phyloP scores from a whole-genome alignment of 2,888 invertebrate genomes.

The Oscheius onirici region DNA sequence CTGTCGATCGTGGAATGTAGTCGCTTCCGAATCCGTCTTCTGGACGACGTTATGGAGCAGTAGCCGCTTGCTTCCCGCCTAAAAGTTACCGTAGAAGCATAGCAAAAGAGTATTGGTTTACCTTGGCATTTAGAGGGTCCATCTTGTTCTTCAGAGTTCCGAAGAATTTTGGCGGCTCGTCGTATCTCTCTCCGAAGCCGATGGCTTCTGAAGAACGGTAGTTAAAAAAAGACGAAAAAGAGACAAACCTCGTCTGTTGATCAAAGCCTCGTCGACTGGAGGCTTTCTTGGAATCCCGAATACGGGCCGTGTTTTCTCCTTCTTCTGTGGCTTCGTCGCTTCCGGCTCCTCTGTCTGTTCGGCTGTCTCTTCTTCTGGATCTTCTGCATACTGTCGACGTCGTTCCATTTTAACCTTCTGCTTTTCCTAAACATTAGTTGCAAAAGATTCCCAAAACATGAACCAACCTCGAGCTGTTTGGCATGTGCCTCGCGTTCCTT shows the following conservation, averaged over 20 bases:
- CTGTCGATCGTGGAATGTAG: slow-evolving; percentile 34
- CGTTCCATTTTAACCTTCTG: not conserved
- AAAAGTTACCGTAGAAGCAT: not conserved
- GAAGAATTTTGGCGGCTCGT: slow-evolving; percentile 61
- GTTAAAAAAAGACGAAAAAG: not conserved
- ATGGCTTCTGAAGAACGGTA: slow-evolving; percentile 54
- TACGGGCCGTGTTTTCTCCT: not conserved
- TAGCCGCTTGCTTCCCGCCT: slow-evolving; percentile 62
- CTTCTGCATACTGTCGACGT: not conserved
- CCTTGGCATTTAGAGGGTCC: slow-evolving; percentile 55
- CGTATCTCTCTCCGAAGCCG: slow-evolving; percentile 64
- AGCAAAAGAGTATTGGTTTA: slow-evolving; percentile 18
- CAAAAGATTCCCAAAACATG: not conserved
- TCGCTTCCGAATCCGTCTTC: slow-evolving; percentile 35
- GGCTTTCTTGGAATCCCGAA: slow-evolving; percentile 14
- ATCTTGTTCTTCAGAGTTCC: slow-evolving; percentile 51
- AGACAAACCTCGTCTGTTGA: slow-evolving; percentile 51
- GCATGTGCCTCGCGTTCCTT: slow-evolving; percentile 16
- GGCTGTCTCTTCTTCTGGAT: slow-evolving; percentile 3
- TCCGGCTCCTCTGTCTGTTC: not conserved
- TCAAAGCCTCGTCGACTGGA: slow-evolving; percentile 16
- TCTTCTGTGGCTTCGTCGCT: slow-evolving; percentile 5
- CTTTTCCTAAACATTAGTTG: slow-evolving; percentile 5
- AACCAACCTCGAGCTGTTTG: slow-evolving; percentile 12
- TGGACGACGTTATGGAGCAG: slow-evolving; percentile 56